A percentile compares a stretch with the other conserved stretches of the same genome.
Evolutionary conservation across 2,113 vertebrate species (phyloP).

Genomic region (Hepsetus odoe): DNA sequence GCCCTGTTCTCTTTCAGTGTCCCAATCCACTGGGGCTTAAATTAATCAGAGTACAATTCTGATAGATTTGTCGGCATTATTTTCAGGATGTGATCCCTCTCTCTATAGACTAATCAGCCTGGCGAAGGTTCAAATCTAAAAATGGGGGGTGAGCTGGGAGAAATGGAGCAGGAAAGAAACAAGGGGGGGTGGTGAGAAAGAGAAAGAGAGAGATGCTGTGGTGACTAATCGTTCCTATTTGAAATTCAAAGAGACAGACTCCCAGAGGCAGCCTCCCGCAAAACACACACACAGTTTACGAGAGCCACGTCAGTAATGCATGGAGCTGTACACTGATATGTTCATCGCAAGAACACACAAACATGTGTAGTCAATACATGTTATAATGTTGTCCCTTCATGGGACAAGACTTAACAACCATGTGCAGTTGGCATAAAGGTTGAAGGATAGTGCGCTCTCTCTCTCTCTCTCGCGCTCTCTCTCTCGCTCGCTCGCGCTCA

Average conservation of each 20-base stretch:
- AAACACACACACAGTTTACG: not conserved
- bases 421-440: too few species aligned
- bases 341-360: too few species aligned
- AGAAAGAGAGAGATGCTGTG: slow-evolving; percentile 22
- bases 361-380: not conserved
- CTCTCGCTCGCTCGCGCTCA: too few species aligned
- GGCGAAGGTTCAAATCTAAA: not conserved
- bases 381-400: not conserved
- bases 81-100: not conserved
- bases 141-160: not conserved
- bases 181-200: not conserved
- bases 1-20: not conserved
- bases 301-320: slow-evolving; percentile 14
- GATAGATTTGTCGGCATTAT: not conserved
- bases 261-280: slow-evolving; percentile 27
- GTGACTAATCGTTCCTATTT: slow-evolving; percentile 62
- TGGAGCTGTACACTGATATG: not conserved
- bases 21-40: not conserved
- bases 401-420: too few species aligned
- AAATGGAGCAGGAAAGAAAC: not conserved
- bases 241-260: slow-evolving; percentile 41
- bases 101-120: slow-evolving; percentile 3
- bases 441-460: too few species aligned
- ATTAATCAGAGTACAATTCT: not conserved
- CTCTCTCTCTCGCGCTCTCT: too few species aligned